Percentiles rank a stretch among this genome's conserved stretches.
Conservation (phyloP, 1,140 invertebrate genomes). For the Chelonus insularis region DNA sequence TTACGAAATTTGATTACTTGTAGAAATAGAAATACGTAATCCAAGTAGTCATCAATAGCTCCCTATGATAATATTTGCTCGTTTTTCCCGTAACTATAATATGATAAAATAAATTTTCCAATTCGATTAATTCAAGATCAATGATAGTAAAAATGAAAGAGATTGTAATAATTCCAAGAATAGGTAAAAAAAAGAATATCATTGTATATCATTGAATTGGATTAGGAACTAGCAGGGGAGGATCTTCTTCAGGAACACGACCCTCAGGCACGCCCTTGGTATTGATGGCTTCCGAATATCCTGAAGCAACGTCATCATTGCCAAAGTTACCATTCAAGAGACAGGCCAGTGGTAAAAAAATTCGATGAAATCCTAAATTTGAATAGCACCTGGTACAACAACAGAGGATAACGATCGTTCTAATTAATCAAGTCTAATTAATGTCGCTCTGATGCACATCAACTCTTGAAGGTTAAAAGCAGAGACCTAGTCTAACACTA, state of each 20-base stretch:
- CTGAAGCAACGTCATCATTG: background rate
- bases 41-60: too few species aligned
- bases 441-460: background rate
- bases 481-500: background rate
- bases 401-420: constrained; percentile 22
- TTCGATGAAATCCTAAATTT: constrained; percentile 17
- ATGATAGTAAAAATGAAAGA: too few species aligned
- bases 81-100: too few species aligned
- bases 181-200: background rate
- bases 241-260: constrained; percentile 65
- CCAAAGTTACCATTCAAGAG: constrained; percentile 9
- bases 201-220: background rate
- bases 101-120: too few species aligned
- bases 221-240: constrained; percentile 31
- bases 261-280: constrained; percentile 73
- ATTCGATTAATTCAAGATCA: too few species aligned
- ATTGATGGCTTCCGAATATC: constrained; percentile 4
- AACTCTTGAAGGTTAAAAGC: background rate
- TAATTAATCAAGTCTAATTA: constrained; percentile 28
- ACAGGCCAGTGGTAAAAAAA: constrained; percentile 23
- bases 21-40: too few species aligned
- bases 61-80: too few species aligned
- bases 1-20: too few species aligned
- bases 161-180: too few species aligned
- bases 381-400: constrained; percentile 3